Percentiles rank a stretch among this genome's conserved stretches.
phyloP scores from a whole-genome alignment of 1,140 invertebrate genomes.

The Drosophila nannoptera region DNA sequence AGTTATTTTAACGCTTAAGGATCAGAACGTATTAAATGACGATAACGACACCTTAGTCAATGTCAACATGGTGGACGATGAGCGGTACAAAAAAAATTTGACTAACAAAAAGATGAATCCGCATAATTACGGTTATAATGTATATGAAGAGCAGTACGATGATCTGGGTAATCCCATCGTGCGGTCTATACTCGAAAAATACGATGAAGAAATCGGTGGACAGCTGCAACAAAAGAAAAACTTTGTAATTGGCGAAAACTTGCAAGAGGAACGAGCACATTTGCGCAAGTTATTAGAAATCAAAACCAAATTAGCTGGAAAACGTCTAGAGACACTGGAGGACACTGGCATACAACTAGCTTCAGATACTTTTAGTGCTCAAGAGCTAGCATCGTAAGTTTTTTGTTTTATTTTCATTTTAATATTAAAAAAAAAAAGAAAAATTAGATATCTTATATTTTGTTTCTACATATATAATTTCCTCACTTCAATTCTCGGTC shows the following conservation, averaged over 20 bases:
- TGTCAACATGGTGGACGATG: slow-evolving; percentile 96
- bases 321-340: slow-evolving; percentile 86
- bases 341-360: slow-evolving; percentile 86
- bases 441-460: no score
- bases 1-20: slow-evolving; percentile 95
- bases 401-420: no score
- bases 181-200: slow-evolving; percentile 90
- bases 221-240: slow-evolving; percentile 84
- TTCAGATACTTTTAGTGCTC: slow-evolving; percentile 92
- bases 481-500: not conserved
- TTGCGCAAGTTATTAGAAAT: slow-evolving; percentile 80
- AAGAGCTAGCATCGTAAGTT: slow-evolving; percentile 85
- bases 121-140: slow-evolving; percentile 91
- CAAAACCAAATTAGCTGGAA: slow-evolving; percentile 83
- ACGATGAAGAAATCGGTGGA: slow-evolving; percentile 97
- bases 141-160: slow-evolving; percentile 92
- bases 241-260: slow-evolving; percentile 87
- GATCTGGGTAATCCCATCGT: slow-evolving; percentile 87
- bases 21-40: slow-evolving; percentile 93
- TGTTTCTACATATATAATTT: no score
- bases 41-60: slow-evolving; percentile 95
- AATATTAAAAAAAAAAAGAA: no score
- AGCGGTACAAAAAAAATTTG: slow-evolving; percentile 93
- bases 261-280: slow-evolving; percentile 80
- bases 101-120: slow-evolving; percentile 91